Percentiles rank a stretch among this genome's conserved stretches.
Conservation (phyloP, 2,113 vertebrate genomes). For the Nibea coibor region DNA sequence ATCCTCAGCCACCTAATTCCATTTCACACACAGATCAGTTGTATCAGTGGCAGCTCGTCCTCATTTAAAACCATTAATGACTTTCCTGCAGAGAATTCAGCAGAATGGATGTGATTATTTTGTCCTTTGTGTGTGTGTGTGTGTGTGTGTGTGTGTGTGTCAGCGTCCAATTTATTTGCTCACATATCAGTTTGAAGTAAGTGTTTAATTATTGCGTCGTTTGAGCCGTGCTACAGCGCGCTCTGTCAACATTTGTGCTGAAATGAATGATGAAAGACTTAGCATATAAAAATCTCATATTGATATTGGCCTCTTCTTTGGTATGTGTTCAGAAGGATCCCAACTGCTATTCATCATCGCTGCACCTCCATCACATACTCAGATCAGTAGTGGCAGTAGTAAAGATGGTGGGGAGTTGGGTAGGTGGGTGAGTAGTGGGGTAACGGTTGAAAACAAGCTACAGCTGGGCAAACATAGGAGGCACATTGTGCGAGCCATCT, state of each 20-base stretch:
- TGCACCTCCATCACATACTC: slow-evolving; percentile 37
- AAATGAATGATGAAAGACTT: slow-evolving; percentile 45
- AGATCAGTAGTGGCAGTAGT: slow-evolving; percentile 39
- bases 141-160: slow-evolving; percentile 22
- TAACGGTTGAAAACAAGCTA: slow-evolving; percentile 39
- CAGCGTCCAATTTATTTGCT: slow-evolving; percentile 53
- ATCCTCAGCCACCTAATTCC: slow-evolving; percentile 68
- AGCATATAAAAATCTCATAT: slow-evolving; percentile 43
- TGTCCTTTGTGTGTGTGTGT: slow-evolving; percentile 39
- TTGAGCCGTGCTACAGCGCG: slow-evolving; percentile 13
- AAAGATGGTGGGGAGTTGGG: slow-evolving; percentile 35
- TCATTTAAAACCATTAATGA: slow-evolving; percentile 74
- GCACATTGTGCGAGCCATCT: slow-evolving; percentile 25
- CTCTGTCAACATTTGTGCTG: slow-evolving; percentile 54
- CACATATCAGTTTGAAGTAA: slow-evolving; percentile 56
- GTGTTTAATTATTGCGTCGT: slow-evolving; percentile 65
- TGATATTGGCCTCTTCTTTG: slow-evolving; percentile 43
- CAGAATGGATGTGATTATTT: slow-evolving; percentile 64
- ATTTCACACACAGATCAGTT: slow-evolving; percentile 71
- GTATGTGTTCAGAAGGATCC: slow-evolving; percentile 35
- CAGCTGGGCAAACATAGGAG: slow-evolving; percentile 57
- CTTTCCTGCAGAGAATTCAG: slow-evolving; percentile 66
- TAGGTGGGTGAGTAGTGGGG: no score
- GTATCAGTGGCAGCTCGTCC: slow-evolving; percentile 66
- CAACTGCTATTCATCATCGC: slow-evolving; percentile 51